phyloP scores from a whole-genome alignment of 1,140 invertebrate genomes.

The Sinonovacula constricta region DNA sequence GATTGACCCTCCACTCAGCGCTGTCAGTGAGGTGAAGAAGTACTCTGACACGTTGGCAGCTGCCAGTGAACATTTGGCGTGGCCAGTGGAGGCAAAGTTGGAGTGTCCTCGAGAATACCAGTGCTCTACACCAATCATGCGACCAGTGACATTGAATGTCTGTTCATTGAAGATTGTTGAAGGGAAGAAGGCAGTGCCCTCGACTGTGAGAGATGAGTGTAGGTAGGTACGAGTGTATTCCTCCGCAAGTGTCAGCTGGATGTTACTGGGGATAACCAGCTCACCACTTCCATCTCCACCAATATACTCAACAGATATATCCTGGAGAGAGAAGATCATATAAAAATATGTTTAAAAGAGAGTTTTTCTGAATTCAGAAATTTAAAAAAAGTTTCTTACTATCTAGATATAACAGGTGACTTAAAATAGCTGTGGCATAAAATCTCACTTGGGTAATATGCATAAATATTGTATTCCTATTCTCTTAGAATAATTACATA shows the following conservation, averaged over 20 bases:
- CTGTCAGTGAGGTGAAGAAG: slow-evolving; percentile 55
- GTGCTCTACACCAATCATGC: slow-evolving; percentile 62
- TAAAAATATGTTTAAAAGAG: no score
- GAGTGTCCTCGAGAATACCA: slow-evolving; percentile 52
- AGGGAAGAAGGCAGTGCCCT: slow-evolving; percentile 55
- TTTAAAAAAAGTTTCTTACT: no score
- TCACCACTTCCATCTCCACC: slow-evolving; percentile 59
- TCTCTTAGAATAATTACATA: no score
- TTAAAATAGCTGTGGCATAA: no score
- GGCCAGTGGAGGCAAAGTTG: slow-evolving; percentile 37
- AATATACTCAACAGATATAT: slow-evolving; percentile 50
- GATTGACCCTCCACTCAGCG: slow-evolving; percentile 56
- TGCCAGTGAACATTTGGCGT: slow-evolving; percentile 33
- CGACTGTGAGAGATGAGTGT: slow-evolving; percentile 47
- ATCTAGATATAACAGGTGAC: no score
- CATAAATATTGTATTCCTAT: no score
- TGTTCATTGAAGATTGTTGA: slow-evolving; percentile 57
- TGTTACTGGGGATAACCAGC: slow-evolving; percentile 48
- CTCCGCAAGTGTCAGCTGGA: slow-evolving; percentile 48
- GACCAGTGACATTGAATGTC: slow-evolving; percentile 48
- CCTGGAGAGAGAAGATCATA: no score
- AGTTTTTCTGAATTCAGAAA: no score
- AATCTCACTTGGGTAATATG: no score
- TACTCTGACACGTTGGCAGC: slow-evolving; percentile 48
- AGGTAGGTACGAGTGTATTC: slow-evolving; percentile 51